Base-by-base conservation (phyloP, 2,113 vertebrate genomes). In the Chrysochloris asiatica region DNA sequence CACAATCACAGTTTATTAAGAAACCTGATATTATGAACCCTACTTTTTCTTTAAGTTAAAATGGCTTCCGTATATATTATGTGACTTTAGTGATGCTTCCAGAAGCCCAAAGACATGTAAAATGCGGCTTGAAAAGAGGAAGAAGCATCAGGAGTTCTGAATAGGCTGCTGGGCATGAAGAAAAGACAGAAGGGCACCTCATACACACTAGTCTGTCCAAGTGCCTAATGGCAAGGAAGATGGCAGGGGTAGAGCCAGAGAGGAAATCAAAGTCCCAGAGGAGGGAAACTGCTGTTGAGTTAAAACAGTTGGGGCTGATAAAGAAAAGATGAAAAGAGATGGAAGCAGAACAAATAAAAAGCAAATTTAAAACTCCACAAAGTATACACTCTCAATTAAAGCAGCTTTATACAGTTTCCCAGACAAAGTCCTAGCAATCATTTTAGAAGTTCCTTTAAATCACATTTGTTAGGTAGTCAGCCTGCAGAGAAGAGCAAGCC, bases 1-100 rank as follows among this genome's bases (percentile, higher is more conserved):
- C 71, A 52, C 81, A 83, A 89, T 90, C 63, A 76, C 54, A 88
- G 81, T 84, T 83, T 95, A 93, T 92, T 95, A 73, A 79, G 75
- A 92, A 90, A 81, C 19, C 12, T 91, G 81, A 73, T 73, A 90
- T 33, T 61, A 30, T 75, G 52, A 91, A 54, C 84, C 26, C 24
- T 82, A 80, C 73, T 83, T 43, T 92, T 94, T 83, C 41, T 89
- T 88, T 75, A 85, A 89, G 47, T 56, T 91, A 81, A 89, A 95
- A 77, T 75, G n/a, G 3, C 52, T 93, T 93, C 89, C 48, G 71
- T 24, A 65, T 85, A 41, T 48, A 83, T 92, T 75, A 50, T 67
- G 41, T 93, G 56, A 65, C 36, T 79, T 19, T 45, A 69, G 17
- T 50, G 48, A 78, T 91, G 61, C 9, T 86, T 43, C 61, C 28